Conservation (phyloP, 1,140 invertebrate genomes). For the Stenopsyche tienmushanensis region DNA sequence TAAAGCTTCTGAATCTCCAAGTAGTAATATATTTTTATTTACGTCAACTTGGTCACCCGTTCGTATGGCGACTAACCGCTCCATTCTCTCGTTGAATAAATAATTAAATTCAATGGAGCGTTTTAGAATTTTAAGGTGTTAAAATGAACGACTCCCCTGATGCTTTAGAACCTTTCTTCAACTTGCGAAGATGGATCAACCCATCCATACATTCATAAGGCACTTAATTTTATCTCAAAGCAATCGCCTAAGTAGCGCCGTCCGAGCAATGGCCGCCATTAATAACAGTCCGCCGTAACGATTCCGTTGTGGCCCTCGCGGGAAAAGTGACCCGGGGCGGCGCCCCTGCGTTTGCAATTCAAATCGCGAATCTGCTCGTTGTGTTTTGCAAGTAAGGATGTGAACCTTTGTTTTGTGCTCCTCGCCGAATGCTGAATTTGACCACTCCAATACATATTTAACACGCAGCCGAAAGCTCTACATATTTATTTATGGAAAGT, state of each 20-base stretch:
- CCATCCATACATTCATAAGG: background rate
- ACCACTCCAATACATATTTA: slow-evolving; percentile 27
- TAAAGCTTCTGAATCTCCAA: too few species aligned
- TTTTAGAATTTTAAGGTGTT: too few species aligned
- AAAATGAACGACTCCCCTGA: too few species aligned
- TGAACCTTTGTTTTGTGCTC: background rate
- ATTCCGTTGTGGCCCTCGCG: background rate
- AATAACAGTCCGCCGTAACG: slow-evolving; percentile 17
- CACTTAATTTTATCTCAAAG: slow-evolving; percentile 11
- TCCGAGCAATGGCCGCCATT: slow-evolving; percentile 7
- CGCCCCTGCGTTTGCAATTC: slow-evolving; percentile 25
- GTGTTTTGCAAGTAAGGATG: background rate
- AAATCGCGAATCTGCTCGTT: slow-evolving; percentile 19
- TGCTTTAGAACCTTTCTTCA: too few species aligned
- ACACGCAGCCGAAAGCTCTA: background rate
- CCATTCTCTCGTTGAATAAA: too few species aligned
- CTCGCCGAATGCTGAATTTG: background rate
- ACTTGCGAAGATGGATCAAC: too few species aligned
- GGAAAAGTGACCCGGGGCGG: slow-evolving; percentile 16
- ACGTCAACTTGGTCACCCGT: too few species aligned
- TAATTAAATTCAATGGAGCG: too few species aligned
- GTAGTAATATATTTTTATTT: too few species aligned
- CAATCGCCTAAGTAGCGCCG: slow-evolving; percentile 17
- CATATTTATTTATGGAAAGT: slow-evolving; percentile 29
- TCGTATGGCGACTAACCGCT: too few species aligned